Evolutionary conservation across 1,140 invertebrate genomes (phyloP), one percentile per base, ranked within the genome.

Genomic region (Drosophila paulistorum): DNA sequence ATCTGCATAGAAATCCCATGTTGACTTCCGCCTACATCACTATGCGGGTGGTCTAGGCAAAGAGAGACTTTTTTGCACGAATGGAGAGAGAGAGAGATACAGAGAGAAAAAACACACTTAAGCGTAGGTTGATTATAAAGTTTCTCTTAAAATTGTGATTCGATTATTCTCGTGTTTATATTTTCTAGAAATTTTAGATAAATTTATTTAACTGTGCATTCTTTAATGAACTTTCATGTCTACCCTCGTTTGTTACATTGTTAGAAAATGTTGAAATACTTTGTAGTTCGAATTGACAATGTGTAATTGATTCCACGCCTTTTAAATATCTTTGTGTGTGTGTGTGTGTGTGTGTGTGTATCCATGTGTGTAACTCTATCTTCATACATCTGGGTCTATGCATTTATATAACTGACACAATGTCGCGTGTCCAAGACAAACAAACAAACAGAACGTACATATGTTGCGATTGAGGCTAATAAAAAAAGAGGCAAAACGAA

Each of bases 401-500:
- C 58, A 67, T 37, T 74, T 39, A 66, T 63, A n/a, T 42, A 71
- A 59, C n/a, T 61, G 65, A 57, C 67, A 72, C 62, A 37, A 59
- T 72, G 68, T 86, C 79, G 83, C 83, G 84, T 89, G 83, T 76
- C 65, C 65, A 58, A 33, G 73, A 45, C 72, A 69, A 76, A 76
- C 68, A 74, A 68, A 54, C 26, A 39, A 68, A 54, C 26, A 39
- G 62, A 84, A 82, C 68, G 57, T 75, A 23, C 2, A 2, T 23
- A 68, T 71, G 78, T 66, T 79, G 75, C 65, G 63, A 33, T 9
- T 42, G 17, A 42, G 66, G 60, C 74, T 71, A 79, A 89, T 78
- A 83, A 86, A 77, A 51, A 45, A 45, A 45, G 45, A 51, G 17
- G 45, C 45, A 51, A 51, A 51, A 51, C 45, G 45, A 51, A 73